Conservation (phyloP, 1,140 invertebrate species). For the Helicoverpa zea region DNA sequence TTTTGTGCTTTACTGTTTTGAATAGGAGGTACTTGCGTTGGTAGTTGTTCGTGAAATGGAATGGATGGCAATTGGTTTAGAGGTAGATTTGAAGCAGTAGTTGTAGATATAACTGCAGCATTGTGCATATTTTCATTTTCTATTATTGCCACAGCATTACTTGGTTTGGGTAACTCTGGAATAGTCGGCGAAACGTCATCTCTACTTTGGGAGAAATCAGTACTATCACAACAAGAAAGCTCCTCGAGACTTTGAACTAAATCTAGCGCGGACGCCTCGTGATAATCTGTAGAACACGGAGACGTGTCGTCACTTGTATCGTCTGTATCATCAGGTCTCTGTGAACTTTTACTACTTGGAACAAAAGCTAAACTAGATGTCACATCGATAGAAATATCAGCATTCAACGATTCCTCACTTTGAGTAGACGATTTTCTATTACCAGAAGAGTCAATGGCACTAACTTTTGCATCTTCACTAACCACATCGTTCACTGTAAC, state of each 20-base stretch:
- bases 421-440: constrained; percentile 68
- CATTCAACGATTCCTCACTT: constrained; percentile 79
- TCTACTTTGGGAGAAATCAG: constrained; percentile 81
- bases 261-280: constrained; percentile 83
- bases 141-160: constrained; percentile 55
- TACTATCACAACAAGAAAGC: constrained; percentile 77
- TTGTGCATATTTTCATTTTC: constrained; percentile 57
- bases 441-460: constrained; percentile 58
- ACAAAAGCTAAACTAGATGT: constrained; percentile 83
- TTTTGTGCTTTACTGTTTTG: constrained; percentile 53
- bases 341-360: constrained; percentile 80
- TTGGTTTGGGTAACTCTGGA: constrained; percentile 60
- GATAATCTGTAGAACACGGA: constrained; percentile 82
- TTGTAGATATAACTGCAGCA: constrained; percentile 54
- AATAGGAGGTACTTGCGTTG: constrained; percentile 62
- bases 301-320: constrained; percentile 82
- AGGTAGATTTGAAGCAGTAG: constrained; percentile 63
- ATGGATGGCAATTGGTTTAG: constrained; percentile 74
- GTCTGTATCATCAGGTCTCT: constrained; percentile 65
- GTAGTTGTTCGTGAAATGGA: constrained; percentile 66
- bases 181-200: constrained; percentile 72
- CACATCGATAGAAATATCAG: constrained; percentile 80
- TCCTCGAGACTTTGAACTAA: constrained; percentile 79
- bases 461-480: constrained; percentile 66
- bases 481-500: constrained; percentile 47